Percentiles rank a stretch among this genome's conserved stretches.
Conservation (phyloP, 2,797 vertebrate genomes). For the Cheirogaleus major region DNA sequence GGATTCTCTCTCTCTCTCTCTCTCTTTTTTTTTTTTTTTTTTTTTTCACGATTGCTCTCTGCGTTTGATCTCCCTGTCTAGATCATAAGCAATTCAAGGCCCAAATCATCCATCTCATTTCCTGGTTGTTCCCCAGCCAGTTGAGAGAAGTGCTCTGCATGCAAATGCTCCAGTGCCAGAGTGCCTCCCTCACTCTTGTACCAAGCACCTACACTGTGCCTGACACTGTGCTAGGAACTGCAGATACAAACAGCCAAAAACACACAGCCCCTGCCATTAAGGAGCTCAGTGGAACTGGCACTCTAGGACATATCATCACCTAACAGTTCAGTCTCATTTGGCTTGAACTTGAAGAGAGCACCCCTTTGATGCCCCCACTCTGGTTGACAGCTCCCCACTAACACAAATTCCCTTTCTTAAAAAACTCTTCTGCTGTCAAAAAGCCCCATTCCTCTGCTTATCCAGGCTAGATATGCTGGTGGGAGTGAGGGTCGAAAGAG, state of each 20-base stretch:
- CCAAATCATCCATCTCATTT: slow-evolving; percentile 4
- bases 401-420: background rate
- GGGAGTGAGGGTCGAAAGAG: background rate
- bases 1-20: background rate
- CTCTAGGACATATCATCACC: background rate
- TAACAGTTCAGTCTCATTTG: background rate
- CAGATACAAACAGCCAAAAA: background rate
- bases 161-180: background rate
- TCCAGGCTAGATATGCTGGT: background rate
- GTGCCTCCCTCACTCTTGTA: background rate
- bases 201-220: background rate
- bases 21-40: background rate
- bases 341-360: background rate
- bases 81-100: slow-evolving; percentile 15
- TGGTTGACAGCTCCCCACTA: background rate
- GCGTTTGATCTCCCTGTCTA: slow-evolving; percentile 3
- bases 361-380: background rate
- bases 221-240: background rate
- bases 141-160: background rate
- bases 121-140: background rate
- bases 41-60: background rate
- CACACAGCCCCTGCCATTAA: background rate
- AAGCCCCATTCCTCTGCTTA: background rate
- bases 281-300: background rate
- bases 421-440: background rate